A percentile compares a stretch with the other conserved stretches of the same genome.
These are phyloP conservation scores for Adelphocoris suturalis DNA, from an alignment of 2,888 invertebrate species.

Conservation along the genomic window DNA sequence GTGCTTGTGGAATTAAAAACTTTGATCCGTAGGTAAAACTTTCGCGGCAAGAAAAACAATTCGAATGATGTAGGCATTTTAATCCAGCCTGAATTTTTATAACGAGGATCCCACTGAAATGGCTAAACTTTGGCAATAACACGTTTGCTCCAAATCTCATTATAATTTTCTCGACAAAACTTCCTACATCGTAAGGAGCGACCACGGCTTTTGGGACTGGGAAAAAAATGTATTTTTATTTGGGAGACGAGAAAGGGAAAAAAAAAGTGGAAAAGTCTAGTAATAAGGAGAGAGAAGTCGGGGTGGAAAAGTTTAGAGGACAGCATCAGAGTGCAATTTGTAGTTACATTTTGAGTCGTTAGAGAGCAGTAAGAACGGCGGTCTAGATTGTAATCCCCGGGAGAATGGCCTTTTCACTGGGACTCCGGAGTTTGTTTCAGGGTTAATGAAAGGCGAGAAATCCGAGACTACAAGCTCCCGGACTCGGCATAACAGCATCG, in stretches of 20 bases:
- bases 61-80: background rate
- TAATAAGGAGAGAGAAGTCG: background rate
- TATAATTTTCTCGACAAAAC: constrained; percentile 7
- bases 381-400: background rate
- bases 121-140: constrained; percentile 3
- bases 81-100: background rate
- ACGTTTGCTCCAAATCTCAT: constrained; percentile 16
- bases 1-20: no score
- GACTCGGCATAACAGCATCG: background rate
- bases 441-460: constrained; percentile 36
- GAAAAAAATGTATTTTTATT: background rate
- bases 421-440: background rate
- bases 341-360: constrained; percentile 36
- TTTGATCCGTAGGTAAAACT: background rate
- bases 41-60: background rate
- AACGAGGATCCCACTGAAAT: background rate
- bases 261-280: background rate
- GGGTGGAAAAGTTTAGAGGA: background rate
- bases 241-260: background rate
- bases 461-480: background rate
- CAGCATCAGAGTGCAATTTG: background rate
- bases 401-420: background rate
- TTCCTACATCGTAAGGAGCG: background rate
- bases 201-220: background rate
- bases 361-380: constrained; percentile 11